Evolutionary conservation across 2,113 vertebrate genomes (phyloP), one percentile per base, ranked within the genome.

Genomic region (Hyla sarda): DNA sequence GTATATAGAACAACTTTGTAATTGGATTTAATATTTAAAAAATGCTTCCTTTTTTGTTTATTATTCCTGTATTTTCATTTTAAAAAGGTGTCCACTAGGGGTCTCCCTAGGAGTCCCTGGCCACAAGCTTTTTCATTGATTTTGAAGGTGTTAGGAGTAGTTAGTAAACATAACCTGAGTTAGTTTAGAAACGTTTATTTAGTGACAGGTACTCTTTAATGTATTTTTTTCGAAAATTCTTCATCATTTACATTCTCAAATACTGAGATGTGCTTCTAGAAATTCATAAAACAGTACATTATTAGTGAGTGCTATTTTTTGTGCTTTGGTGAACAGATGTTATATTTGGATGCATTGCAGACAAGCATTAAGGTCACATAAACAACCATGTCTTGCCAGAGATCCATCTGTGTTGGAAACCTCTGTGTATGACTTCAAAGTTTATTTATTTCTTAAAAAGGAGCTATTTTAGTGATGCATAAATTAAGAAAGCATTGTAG

Each of bases 331-430:
- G 28, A 80, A 62, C 77, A 80, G 77, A 60, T 80, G 77, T 80
- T 80, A 60, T 62, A 41, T 60, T 80, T 80, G 77, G 54, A 80
- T 80, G 54, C 60, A 23, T 62, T 80, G 54, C 77, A 80, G 50
- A 41, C 34, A 60, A 80, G 56, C 77, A 80, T 25, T 80, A 80
- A 62, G 77, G 77, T 80, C 77, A 80, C 77, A 80, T 80, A 80
- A 80, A 80, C 77, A 80, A 80, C 54, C 32, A 80, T 80, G 77
- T 80, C 21, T 62, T 80, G 77, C 56, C 77, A 80, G 77, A 58
- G 30, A 80, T 80, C 77, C 54, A 80, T 80, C 77, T 80, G 77
- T 58, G 32, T 62, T 80, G 19, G 54, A 58, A 60, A n/a, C 21
- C 34, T 56, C 32, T 37, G 54, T 45, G n/a, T 62, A 80, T 58